A percentile compares a stretch with the other conserved stretches of the same genome.
Evolutionary conservation across 30 jellyfish, hydroid and myxozoan genomes (phyloP).

Genomic region (Cassiopea xamachana): DNA sequence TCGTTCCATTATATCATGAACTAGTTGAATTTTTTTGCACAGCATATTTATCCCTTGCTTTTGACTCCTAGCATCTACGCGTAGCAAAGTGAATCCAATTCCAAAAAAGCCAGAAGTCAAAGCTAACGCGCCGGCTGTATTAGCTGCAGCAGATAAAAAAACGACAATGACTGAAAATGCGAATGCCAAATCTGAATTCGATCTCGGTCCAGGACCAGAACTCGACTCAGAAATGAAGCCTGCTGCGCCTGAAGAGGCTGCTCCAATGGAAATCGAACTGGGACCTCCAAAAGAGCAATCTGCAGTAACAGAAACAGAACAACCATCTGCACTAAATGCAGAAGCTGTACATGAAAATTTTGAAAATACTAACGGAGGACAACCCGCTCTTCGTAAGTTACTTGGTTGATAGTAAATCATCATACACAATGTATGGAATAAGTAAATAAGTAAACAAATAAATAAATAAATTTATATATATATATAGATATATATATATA

Average conservation of each 20-base stretch:
- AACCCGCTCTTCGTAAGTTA: constrained; percentile 44
- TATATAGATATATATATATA: no score
- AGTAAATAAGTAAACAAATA: no score
- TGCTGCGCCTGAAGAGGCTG: constrained; percentile 15
- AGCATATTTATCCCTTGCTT: neutral
- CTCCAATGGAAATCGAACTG: constrained; percentile 48
- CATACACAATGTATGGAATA: no score
- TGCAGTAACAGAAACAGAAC: constrained; percentile 19
- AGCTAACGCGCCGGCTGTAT: constrained; percentile 13
- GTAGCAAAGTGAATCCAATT: constrained; percentile 60
- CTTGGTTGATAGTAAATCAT: neutral
- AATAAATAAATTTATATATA: no score
- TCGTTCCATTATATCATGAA: neutral
- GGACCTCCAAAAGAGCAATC: constrained; percentile 54
- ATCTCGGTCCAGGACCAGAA: constrained; percentile 47
- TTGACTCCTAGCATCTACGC: constrained; percentile 34
- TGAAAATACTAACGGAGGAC: constrained; percentile 14
- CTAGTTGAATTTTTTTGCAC: neutral
- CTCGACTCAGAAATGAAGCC: neutral
- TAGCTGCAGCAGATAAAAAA: constrained; percentile 14
- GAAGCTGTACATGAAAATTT: constrained; percentile 1
- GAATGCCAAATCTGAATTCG: constrained; percentile 44
- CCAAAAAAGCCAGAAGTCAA: constrained; percentile 47
- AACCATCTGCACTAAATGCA: neutral
- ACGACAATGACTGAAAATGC: constrained; percentile 16